Conservation (phyloP, 1,140 invertebrate genomes). For the Calosoma granatense region DNA sequence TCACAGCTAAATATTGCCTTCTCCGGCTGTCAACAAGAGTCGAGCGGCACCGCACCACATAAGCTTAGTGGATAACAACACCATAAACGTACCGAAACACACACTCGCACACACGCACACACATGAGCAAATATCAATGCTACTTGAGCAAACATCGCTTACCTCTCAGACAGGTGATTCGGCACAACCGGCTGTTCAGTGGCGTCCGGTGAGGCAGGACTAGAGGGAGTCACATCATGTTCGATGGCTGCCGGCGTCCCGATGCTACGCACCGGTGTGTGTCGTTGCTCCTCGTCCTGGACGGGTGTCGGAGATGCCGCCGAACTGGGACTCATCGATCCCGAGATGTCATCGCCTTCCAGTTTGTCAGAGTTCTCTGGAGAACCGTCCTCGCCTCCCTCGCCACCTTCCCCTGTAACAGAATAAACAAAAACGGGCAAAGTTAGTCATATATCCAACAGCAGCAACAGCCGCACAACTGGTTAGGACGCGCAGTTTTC, state of each 20-base stretch:
- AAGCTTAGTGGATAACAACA: neutral
- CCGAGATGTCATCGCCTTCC: constrained; percentile 43
- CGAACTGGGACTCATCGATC: constrained; percentile 42
- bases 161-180: neutral
- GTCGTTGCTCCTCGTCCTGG: constrained; percentile 23
- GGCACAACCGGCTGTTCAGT: neutral
- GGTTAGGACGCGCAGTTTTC: neutral
- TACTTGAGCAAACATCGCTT: neutral
- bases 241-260: neutral
- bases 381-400: constrained; percentile 40
- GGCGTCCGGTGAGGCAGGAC: neutral
- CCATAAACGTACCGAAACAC: neutral
- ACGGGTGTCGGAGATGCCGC: constrained; percentile 29
- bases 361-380: constrained; percentile 35
- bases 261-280: neutral
- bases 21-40: neutral
- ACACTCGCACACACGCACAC: neutral
- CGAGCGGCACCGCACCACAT: neutral
- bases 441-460: neutral
- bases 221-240: neutral
- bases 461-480: neutral
- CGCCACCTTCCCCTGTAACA: constrained; percentile 47
- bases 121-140: neutral
- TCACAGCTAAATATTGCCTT: constrained; percentile 10
- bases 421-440: constrained; percentile 14